Evolutionary conservation across 2,888 invertebrate species (phyloP).

Genomic region (Globia sparganii): DNA sequence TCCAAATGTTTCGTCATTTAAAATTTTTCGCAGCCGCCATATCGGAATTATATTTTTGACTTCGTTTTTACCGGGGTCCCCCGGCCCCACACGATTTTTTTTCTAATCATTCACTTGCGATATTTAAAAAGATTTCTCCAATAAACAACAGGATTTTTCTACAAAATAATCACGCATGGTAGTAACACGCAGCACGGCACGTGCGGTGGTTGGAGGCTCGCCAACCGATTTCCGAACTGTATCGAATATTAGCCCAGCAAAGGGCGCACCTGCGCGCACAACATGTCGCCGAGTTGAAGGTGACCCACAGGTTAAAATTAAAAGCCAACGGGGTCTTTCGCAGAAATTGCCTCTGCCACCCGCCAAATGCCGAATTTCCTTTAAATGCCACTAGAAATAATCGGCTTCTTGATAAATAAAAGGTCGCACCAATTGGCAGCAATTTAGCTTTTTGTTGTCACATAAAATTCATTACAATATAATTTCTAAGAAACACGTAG

Average conservation of each 20-base stretch:
- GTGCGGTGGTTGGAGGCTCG: slow-evolving; percentile 69
- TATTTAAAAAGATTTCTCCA: slow-evolving; percentile 12
- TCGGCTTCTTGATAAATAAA: slow-evolving; percentile 42
- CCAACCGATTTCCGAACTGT: slow-evolving; percentile 68
- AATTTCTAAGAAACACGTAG: slow-evolving; percentile 53
- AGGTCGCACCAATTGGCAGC: slow-evolving; percentile 51
- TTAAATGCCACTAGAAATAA: slow-evolving; percentile 47
- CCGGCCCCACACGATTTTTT: background rate
- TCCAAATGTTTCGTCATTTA: background rate
- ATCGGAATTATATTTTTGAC: background rate
- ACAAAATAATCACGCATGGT: slow-evolving; percentile 44
- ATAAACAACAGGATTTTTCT: slow-evolving; percentile 32
- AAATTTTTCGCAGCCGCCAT: background rate
- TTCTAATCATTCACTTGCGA: background rate
- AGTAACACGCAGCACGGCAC: slow-evolving; percentile 60
- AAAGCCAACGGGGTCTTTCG: slow-evolving; percentile 65
- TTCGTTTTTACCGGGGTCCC: background rate
- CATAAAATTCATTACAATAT: slow-evolving; percentile 36
- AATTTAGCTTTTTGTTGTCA: slow-evolving; percentile 31
- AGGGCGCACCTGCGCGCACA: slow-evolving; percentile 66
- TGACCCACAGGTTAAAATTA: slow-evolving; percentile 65
- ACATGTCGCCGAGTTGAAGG: slow-evolving; percentile 64
- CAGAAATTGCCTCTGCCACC: slow-evolving; percentile 53
- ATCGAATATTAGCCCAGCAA: slow-evolving; percentile 61
- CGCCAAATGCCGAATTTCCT: slow-evolving; percentile 62